Base-by-base conservation (phyloP, 2,888 invertebrate species). In the Caradrina kadenii region DNA sequence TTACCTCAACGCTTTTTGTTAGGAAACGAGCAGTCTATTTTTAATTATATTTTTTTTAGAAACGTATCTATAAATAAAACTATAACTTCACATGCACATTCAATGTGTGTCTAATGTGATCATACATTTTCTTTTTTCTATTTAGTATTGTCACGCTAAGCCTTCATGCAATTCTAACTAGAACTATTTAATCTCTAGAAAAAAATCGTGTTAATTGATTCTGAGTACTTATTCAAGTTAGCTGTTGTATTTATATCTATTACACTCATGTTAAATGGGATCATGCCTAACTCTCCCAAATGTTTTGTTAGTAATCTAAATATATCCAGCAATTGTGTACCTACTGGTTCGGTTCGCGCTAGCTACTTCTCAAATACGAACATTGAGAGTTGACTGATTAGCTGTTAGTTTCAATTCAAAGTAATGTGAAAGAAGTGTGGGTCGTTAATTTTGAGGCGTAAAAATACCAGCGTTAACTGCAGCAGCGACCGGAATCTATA, bases 271-370 rank as follows among this genome's bases (percentile, higher is more conserved):
- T 67, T 63, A 76, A 73, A 73, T 59, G 50, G 13, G 63, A 61
- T 50, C 53, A 66, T 56, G 56, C 64, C 56, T 48, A 66, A 70
- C 63, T 82, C 79, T 82, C 81, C 81, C 85, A 76, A 84, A 82
- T 84, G 84, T 86, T 85, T 86, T 83, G 84, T 86, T 85, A 66
- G 70, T 63, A 75, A 73, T 81, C 85, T 86, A 88, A 86, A 87
- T 84, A 86, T 88, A 88, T 70, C 82, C 75, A 76, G 61, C 63
- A 79, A 82, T 81, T 79, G 69, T 79, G 80, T 78, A 83, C n/a
- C n/a, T n/a, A n/a, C 76, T 75, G 54, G 63, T 60, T 74, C 55
- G 45, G 39, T 49, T 22, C 55, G 68, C 55, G 53, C 58, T 61
- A 73, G 64, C 35, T 50, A 53, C 19, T 68, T 60, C 42, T 35